These are phyloP conservation scores for Apteryx owenii DNA, from an alignment of 2,113 vertebrate species.

Conservation along the genomic window DNA sequence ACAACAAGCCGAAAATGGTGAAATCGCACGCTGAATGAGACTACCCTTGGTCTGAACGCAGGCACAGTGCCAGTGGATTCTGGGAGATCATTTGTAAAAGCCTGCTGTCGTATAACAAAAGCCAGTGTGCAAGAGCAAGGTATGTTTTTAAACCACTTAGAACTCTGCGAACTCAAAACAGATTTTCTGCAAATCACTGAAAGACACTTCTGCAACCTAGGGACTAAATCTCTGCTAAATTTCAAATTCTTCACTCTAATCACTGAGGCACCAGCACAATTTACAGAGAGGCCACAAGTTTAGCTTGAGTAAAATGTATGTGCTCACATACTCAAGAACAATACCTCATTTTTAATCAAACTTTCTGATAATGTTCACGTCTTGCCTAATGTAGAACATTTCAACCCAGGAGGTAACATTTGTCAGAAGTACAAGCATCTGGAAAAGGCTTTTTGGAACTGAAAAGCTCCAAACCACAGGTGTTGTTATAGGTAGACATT, in stretches of 20 bases:
- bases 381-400: not conserved
- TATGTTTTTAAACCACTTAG: slow-evolving; percentile 42
- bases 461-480: slow-evolving; percentile 16
- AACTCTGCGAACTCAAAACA: slow-evolving; percentile 60
- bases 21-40: not conserved
- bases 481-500: slow-evolving; percentile 7
- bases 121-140: slow-evolving; percentile 20
- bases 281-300: not conserved
- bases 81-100: slow-evolving; percentile 35
- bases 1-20: not conserved
- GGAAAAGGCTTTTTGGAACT: slow-evolving; percentile 33
- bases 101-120: slow-evolving; percentile 50
- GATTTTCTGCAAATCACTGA: slow-evolving; percentile 51
- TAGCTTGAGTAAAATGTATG: not conserved
- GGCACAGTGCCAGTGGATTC: slow-evolving; percentile 40
- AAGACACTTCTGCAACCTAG: not conserved
- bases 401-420: not conserved
- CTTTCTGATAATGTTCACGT: not conserved
- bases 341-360: not conserved
- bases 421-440: slow-evolving; percentile 5
- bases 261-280: not conserved
- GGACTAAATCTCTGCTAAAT: not conserved
- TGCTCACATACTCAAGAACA: not conserved
- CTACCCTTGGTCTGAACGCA: not conserved
- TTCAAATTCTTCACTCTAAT: not conserved